Evolutionary conservation across 2,797 vertebrate genomes (phyloP).

Genomic region (Holocentrus rufus): DNA sequence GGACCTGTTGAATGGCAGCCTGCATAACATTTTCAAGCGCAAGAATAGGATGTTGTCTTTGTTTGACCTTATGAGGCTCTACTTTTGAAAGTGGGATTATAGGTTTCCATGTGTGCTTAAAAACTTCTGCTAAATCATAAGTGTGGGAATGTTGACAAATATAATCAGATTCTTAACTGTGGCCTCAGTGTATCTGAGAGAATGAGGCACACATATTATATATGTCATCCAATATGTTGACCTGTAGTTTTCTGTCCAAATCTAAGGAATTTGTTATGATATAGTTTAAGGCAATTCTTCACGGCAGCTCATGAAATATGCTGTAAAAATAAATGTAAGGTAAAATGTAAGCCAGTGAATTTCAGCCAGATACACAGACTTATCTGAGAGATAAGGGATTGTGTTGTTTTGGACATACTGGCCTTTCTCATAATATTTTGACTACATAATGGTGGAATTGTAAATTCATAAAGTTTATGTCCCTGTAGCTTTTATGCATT

Average conservation of each 20-base stretch:
- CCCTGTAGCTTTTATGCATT: constrained; percentile 19
- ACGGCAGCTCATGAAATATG: not conserved
- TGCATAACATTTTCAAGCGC: constrained; percentile 72
- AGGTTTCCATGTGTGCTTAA: constrained; percentile 23
- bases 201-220: not conserved
- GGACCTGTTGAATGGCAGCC: constrained; percentile 79
- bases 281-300: not conserved
- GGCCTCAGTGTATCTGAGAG: constrained; percentile 8
- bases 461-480: not conserved
- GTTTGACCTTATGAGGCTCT: constrained; percentile 54
- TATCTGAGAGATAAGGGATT: constrained; percentile 6
- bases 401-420: constrained; percentile 6
- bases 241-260: not conserved
- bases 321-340: not conserved
- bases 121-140: not conserved
- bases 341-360: not conserved
- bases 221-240: too few species aligned
- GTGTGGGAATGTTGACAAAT: not conserved
- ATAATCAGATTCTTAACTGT: not conserved
- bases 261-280: not conserved
- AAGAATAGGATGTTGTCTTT: constrained; percentile 75
- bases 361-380: constrained; percentile 21
- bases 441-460: not conserved
- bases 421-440: not conserved
- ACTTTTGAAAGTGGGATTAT: constrained; percentile 37